Evolutionary conservation across 2,888 invertebrate species (phyloP), one percentile per base, ranked within the genome.

Genomic region (Polydrusus pterygomalis): DNA sequence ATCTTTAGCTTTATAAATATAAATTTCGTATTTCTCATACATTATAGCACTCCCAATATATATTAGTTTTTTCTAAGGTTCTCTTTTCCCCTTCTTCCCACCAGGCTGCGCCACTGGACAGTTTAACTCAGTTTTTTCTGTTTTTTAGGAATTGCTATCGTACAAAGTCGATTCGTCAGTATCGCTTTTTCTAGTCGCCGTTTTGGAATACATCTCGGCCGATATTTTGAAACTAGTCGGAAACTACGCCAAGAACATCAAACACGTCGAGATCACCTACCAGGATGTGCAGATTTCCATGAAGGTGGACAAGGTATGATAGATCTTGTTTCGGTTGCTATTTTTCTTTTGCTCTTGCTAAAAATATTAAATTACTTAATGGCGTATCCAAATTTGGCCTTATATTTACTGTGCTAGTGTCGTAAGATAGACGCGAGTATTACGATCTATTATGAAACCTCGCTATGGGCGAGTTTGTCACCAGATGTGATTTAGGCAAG

Each of bases 251-350:
- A 97, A 97, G 89, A 97, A 98, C 88, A 97, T 98, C 82, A 94
- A 96, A 70, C 97, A 97, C 88, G 92, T 92, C 51, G 95, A 95
- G 88, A 96, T 99, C 85, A 95, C 97, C 0, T 94, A 94, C 79
- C 94, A 97, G 86, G 99, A 99, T 87, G 96, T 99, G 85, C 95
- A 96, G 89, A 97, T 98, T 70, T 98, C 98, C 65, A 97, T 99
- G 95, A 97, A 96, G 87, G 98, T 98, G 70, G 99, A 99, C 87
- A 97, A 97, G 93, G 97, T 97, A 88, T 77, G 71, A 67, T 47
- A 18, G 49, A 20, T 34, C 54, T 40, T 58, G 17, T 18, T 60
- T 70, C n/a, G 25, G 18, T 51, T n/a, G 58, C 34, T 47, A 17
- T 65, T 38, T 63, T 49, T 54, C 10, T 54, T 54, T n/a, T 30